These are phyloP conservation scores for Spisula subtruncata DNA, from an alignment of 2,888 invertebrate species.

Conservation along the genomic window DNA sequence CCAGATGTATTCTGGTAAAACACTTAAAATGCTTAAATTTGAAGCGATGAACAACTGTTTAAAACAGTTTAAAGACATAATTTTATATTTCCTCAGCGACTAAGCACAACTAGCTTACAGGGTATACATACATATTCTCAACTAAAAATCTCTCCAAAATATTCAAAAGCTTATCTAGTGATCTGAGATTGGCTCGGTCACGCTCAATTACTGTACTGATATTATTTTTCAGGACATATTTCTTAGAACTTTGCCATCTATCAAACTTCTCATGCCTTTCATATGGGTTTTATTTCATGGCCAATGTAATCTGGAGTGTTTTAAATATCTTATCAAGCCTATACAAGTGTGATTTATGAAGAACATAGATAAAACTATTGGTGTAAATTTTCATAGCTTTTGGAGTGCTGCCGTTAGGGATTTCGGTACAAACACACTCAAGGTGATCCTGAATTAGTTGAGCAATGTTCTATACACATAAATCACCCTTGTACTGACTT, in stretches of 20 bases:
- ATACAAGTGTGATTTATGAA: conserved; percentile 43
- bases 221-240: conserved; percentile 43
- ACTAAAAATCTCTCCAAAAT: background rate
- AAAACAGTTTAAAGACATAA: background rate
- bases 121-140: too few species aligned
- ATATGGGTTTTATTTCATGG: conserved; percentile 44
- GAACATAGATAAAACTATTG: conserved; percentile 24
- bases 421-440: background rate
- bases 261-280: conserved; percentile 1
- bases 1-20: too few species aligned
- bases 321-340: conserved; percentile 19
- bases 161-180: conserved; percentile 4
- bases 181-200: conserved; percentile 17
- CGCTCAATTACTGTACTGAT: conserved; percentile 28
- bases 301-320: conserved; percentile 22
- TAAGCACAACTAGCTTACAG: background rate
- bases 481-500: too few species aligned
- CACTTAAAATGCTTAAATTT: background rate
- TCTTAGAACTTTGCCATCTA: conserved; percentile 40
- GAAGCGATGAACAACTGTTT: background rate
- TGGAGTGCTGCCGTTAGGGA: background rate
- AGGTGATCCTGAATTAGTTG: too few species aligned
- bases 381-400: conserved; percentile 32
- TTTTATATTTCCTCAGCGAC: background rate
- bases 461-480: too few species aligned